Evolutionary conservation across 1,140 invertebrate species (phyloP).

Genomic region (Ganaspis sp.): DNA sequence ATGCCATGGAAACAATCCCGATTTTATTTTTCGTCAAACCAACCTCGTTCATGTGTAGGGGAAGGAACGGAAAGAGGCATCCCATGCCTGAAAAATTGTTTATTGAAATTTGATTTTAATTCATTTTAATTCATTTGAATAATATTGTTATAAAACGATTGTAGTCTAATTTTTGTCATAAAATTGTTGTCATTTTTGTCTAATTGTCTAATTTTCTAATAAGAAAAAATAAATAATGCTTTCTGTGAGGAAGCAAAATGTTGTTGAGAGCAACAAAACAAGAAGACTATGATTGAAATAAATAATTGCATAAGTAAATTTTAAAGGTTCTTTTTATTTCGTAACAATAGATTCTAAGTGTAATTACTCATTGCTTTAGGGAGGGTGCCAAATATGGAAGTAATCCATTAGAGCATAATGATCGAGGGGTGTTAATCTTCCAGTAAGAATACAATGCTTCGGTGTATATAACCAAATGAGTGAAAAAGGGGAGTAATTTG

Average conservation of each 20-base stretch:
- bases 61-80: slow-evolving; percentile 85
- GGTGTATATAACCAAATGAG: not conserved
- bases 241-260: too few species aligned
- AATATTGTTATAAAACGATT: too few species aligned
- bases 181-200: too few species aligned
- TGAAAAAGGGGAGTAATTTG: not conserved
- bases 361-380: not conserved
- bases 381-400: not conserved
- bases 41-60: slow-evolving; percentile 83
- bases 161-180: too few species aligned
- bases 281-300: too few species aligned
- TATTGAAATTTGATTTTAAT: not conserved
- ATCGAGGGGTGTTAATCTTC: not conserved
- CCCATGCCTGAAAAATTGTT: slow-evolving; percentile 80
- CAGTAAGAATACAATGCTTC: not conserved
- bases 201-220: too few species aligned
- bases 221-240: too few species aligned
- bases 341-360: not conserved
- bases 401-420: not conserved
- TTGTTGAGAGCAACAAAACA: too few species aligned
- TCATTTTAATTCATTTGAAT: not conserved
- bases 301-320: too few species aligned
- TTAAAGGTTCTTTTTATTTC: not conserved
- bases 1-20: slow-evolving; percentile 81
- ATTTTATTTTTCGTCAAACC: slow-evolving; percentile 84